Conservation (phyloP, 2,797 vertebrate species). For the Coluber constrictor region DNA sequence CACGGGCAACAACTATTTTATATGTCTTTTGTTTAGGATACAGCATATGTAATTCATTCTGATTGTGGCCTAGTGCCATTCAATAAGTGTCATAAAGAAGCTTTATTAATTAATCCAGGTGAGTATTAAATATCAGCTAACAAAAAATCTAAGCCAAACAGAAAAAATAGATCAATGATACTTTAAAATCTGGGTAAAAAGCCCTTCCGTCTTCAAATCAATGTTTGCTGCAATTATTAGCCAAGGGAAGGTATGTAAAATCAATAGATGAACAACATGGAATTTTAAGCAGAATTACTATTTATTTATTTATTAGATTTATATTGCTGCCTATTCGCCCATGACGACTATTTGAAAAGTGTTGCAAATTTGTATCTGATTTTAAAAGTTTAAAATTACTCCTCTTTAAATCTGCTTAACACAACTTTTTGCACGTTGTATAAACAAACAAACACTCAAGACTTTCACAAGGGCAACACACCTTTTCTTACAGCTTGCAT, state of each 20-base stretch:
- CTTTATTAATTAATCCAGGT: neutral
- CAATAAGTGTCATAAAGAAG: neutral
- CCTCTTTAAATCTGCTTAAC: neutral
- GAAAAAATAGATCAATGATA: neutral
- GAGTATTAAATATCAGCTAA: neutral
- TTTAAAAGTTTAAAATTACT: neutral
- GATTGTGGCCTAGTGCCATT: neutral
- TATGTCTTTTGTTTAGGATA: neutral
- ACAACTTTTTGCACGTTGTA: neutral
- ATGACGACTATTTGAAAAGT: neutral
- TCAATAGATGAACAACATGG: neutral
- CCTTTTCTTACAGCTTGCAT: slow-evolving; percentile 85
- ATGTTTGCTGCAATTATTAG: neutral
- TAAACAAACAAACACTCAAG: neutral
- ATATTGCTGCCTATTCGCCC: no score
- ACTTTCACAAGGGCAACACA: slow-evolving; percentile 42
- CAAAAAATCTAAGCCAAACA: neutral
- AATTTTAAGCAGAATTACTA: neutral
- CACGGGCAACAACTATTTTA: neutral
- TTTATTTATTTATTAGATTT: no score
- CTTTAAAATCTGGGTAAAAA: neutral
- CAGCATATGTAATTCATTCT: neutral
- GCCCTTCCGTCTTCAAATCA: neutral
- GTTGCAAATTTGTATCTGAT: neutral
- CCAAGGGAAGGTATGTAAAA: neutral